Conservation (phyloP, 1,140 invertebrate species). For the Aphelinus atriplicis region DNA sequence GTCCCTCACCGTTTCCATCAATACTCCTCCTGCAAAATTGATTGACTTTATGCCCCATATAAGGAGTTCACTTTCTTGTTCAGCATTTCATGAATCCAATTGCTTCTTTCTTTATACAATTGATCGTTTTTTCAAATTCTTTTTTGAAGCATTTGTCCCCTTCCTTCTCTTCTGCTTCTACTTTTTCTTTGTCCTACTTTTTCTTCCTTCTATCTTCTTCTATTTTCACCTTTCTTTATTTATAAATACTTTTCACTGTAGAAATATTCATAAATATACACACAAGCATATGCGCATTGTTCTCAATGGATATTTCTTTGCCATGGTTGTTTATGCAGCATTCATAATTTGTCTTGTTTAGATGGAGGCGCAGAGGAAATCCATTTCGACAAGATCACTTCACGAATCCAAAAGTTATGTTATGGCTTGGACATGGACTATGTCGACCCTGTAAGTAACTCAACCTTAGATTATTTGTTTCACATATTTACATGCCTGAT, state of each 20-base stretch:
- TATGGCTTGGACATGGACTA: slow-evolving; percentile 96
- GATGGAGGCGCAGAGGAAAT: slow-evolving; percentile 93
- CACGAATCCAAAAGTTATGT: slow-evolving; percentile 92
- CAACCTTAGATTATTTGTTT: neutral
- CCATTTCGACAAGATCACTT: slow-evolving; percentile 98
- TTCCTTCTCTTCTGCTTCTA: no score
- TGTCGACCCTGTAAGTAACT: slow-evolving; percentile 88
- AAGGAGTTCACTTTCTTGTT: no score
- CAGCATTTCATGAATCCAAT: no score
- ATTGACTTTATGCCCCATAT: no score
- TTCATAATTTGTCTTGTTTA: slow-evolving; percentile 53
- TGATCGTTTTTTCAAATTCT: no score
- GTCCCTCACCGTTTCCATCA: no score
- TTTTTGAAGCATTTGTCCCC: no score
- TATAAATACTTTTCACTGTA: neutral
- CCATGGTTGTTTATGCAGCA: no score
- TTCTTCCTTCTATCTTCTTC: neutral
- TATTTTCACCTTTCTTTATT: slow-evolving; percentile 14
- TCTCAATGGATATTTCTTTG: no score
- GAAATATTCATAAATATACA: neutral
- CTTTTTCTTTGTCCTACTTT: slow-evolving; percentile 7
- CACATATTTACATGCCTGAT: neutral
- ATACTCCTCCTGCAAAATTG: no score
- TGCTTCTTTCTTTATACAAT: no score
- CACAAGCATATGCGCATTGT: neutral